phyloP scores from a whole-genome alignment of 2,113 vertebrate species.

The Tachycineta bicolor region DNA sequence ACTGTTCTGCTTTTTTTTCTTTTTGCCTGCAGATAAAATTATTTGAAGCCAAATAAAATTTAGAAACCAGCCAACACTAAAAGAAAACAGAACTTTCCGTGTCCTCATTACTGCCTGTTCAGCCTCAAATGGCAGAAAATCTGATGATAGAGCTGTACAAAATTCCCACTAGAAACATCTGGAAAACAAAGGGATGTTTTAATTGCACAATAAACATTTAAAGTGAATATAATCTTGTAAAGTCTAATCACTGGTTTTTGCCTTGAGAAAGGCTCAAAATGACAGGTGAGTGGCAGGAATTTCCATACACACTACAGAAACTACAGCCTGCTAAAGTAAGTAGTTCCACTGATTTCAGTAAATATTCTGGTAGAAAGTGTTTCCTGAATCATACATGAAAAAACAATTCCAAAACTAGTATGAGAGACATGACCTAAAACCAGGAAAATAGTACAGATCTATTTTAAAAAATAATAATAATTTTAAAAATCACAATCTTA shows the following conservation, averaged over 20 bases:
- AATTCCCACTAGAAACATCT: neutral
- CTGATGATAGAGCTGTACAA: neutral
- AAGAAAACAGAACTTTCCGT: neutral
- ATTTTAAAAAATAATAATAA: neutral
- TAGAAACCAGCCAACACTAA: neutral
- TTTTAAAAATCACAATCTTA: neutral
- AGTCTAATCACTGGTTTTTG: slow-evolving; percentile 70
- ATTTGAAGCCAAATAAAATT: neutral
- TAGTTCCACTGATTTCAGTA: neutral
- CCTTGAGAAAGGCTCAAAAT: slow-evolving; percentile 35
- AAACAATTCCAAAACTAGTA: neutral
- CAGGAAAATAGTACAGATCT: neutral
- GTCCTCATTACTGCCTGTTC: neutral
- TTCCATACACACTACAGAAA: neutral
- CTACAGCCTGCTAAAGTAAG: neutral
- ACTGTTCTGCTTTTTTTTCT: neutral
- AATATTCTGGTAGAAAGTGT: neutral
- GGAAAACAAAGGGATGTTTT: neutral
- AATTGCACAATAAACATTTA: slow-evolving; percentile 18
- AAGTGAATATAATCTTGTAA: slow-evolving; percentile 4
- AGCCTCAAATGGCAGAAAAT: neutral
- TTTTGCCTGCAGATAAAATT: neutral
- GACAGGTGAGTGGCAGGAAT: neutral
- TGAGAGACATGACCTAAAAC: neutral
- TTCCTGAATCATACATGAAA: neutral